phyloP scores from a whole-genome alignment of 2,888 invertebrate species.

The Antheraea yamamai region DNA sequence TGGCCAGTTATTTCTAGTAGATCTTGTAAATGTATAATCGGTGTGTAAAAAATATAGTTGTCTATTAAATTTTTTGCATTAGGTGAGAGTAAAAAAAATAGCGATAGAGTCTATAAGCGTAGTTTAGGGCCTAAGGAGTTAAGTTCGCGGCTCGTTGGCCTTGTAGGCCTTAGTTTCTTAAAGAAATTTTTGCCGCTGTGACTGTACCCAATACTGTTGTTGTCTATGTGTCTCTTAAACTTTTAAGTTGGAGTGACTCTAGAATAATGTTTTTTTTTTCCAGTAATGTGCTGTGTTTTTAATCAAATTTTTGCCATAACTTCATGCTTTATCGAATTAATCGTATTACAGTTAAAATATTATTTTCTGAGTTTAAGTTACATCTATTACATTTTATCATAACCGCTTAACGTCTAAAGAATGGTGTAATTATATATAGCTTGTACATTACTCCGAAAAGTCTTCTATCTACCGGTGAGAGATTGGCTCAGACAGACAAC shows the following conservation, averaged over 20 bases:
- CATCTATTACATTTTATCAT: no score
- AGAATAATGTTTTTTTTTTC: slow-evolving; percentile 1
- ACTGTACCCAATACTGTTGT: slow-evolving; percentile 36
- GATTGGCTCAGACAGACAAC: no score
- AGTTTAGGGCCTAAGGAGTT: slow-evolving; percentile 55
- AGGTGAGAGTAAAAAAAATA: slow-evolving; percentile 46
- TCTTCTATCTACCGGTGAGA: no score
- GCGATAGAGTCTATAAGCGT: slow-evolving; percentile 45
- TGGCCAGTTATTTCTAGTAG: slow-evolving; percentile 64
- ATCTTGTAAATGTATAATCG: slow-evolving; percentile 58
- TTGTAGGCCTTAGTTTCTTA: slow-evolving; percentile 38
- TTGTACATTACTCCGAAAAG: no score
- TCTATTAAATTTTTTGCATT: slow-evolving; percentile 58
- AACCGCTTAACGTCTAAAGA: no score
- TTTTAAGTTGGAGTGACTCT: slow-evolving; percentile 30
- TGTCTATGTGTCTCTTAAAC: slow-evolving; percentile 20
- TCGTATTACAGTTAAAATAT: no score
- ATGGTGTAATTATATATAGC: no score
- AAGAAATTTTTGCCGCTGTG: slow-evolving; percentile 38
- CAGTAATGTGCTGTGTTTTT: not conserved
- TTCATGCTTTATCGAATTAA: no score
- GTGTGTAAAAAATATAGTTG: slow-evolving; percentile 58
- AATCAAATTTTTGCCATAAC: no score
- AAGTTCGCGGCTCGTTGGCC: slow-evolving; percentile 22
- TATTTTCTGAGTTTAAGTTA: no score